Evolutionary conservation across 2,797 vertebrate genomes (phyloP), one percentile per base, ranked within the genome.

Genomic region (Pteronotus mesoamericanus): DNA sequence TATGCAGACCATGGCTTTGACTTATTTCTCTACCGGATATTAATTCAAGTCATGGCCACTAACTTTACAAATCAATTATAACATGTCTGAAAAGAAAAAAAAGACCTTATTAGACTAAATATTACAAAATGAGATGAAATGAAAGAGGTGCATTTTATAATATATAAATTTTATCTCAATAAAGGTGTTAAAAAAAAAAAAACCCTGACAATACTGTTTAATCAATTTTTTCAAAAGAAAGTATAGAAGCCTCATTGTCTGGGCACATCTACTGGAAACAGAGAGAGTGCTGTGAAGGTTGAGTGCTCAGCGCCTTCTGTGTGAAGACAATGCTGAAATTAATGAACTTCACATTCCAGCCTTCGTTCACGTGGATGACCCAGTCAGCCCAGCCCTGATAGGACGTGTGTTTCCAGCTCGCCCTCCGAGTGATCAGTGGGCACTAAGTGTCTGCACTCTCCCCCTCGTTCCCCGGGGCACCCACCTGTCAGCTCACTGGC

Each of bases 1-100:
- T 72, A 84, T 3, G 72, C 21, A 90, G 78, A 19, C 75, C 32
- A 32, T 82, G 68, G 32, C 75, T 39, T 42, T 85, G 84, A 95
- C 32, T 91, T 82, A 68, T 69, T 59, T 82, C 75, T 89, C 29
- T 57, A 29, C 39, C 37, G 32, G 44, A 84, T 2, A 75, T 24
- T 51, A 69, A 88, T 61, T 92, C 18, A 21, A 79, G 79, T 7
- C 84, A 74, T 42, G 22, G 48, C 75, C 82, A 83, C 34, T 57
- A 86, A 84, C 93, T 75, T 86, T 51, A 93, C 39, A 91, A 86
- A 77, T 89, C 94, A 93, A 89, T 80, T 91, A 29, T 16, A 88
- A 87, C 11, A 68, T 34, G 5, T 87, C 88, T 86, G 46, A 61
- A 91, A 64, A 80, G 55, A 72, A 91, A 69, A 89, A 88, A 84